phyloP scores from a whole-genome alignment of 92 coral and sea anemone species.

The Epizoanthus rinbou region DNA sequence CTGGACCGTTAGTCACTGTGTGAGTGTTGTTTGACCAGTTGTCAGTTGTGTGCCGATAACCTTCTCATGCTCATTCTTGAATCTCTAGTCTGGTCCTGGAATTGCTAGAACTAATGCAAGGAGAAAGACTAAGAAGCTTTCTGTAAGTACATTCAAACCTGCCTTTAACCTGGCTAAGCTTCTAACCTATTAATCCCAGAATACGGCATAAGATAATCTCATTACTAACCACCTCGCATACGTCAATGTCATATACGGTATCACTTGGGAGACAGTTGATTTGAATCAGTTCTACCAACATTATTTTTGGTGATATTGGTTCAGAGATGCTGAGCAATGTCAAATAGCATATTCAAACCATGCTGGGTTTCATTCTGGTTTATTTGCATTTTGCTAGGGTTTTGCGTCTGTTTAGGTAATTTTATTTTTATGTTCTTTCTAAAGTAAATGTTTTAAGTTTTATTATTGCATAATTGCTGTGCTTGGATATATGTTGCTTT shows the following conservation, averaged over 20 bases:
- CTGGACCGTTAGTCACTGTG: too few relatives aligned
- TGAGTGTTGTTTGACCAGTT: too few relatives aligned
- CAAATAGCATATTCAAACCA: too few relatives aligned
- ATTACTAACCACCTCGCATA: background rate
- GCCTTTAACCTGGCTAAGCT: background rate
- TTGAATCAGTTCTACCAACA: too few relatives aligned
- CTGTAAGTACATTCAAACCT: slow-evolving; percentile 25
- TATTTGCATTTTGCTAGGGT: background rate
- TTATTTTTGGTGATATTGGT: too few relatives aligned
- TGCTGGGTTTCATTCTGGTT: background rate
- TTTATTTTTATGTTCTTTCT: background rate
- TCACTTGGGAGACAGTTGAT: too few relatives aligned
- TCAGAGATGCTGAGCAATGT: too few relatives aligned
- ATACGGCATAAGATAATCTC: background rate
- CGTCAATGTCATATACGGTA: too few relatives aligned
- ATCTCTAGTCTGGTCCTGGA: slow-evolving; percentile 36
- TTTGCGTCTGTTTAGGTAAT: too few relatives aligned
- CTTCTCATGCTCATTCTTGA: slow-evolving; percentile 29
- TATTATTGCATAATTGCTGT: background rate
- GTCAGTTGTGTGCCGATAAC: slow-evolving; percentile 8
- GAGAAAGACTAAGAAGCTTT: slow-evolving; percentile 43
- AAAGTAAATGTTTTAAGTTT: background rate
- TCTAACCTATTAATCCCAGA: background rate
- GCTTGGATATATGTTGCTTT: slow-evolving; percentile 4
- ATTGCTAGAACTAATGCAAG: slow-evolving; percentile 36